Conservation (phyloP, 2,113 vertebrate species). For the Oxyura jamaicensis region DNA sequence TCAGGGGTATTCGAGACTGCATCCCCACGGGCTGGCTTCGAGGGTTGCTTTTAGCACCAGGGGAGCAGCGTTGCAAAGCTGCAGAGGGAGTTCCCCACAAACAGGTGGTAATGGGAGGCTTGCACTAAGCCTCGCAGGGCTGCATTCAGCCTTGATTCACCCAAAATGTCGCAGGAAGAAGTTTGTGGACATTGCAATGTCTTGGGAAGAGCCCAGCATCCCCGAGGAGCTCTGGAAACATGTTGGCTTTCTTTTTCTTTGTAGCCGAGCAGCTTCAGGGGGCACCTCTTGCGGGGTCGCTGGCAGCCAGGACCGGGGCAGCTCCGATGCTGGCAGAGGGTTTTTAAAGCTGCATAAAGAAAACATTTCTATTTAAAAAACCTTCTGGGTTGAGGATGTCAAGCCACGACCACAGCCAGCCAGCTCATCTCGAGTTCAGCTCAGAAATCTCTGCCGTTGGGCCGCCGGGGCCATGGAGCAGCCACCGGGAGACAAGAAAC, state of each 20-base stretch:
- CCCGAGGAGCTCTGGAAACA: neutral
- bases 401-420: neutral
- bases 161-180: neutral
- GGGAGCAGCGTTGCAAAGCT: neutral
- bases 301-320: neutral
- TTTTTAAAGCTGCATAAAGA: neutral
- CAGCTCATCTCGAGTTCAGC: constrained; percentile 12
- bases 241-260: neutral
- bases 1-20: neutral
- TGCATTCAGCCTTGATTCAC: neutral
- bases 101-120: neutral
- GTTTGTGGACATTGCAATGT: no score
- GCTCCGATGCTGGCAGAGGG: accelerated
- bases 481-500: constrained; percentile 44
- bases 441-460: neutral
- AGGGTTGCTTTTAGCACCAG: neutral
- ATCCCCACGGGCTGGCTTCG: neutral
- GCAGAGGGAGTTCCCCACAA: neutral
- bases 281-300: neutral
- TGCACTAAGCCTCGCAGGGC: neutral
- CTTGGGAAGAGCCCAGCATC: no score
- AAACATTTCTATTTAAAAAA: neutral
- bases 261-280: no score
- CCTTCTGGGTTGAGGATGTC: neutral
- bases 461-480: neutral